Conservation (phyloP, 1,140 invertebrate genomes). For the Diachasmimorpha longicaudata region DNA sequence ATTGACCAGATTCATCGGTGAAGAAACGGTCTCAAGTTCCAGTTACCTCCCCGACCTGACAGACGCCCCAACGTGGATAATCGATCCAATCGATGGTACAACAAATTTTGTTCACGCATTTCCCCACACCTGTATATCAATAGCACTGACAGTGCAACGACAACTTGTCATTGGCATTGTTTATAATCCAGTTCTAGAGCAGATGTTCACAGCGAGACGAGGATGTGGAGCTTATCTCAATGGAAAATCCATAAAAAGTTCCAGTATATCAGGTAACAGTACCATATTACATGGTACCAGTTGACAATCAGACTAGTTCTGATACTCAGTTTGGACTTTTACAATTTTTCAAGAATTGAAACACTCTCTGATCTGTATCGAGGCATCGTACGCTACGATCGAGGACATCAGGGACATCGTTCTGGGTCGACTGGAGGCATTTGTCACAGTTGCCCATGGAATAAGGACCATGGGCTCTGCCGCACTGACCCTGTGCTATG, state of each 20-base stretch:
- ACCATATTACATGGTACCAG: too few species aligned
- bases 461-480: constrained; percentile 78
- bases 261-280: constrained; percentile 42
- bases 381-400: constrained; percentile 52
- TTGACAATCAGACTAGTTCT: background rate
- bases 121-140: constrained; percentile 71
- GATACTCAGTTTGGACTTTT: background rate
- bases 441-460: constrained; percentile 58
- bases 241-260: constrained; percentile 65
- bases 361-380: constrained; percentile 50
- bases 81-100: constrained; percentile 82
- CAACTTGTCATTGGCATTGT: constrained; percentile 74
- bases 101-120: constrained; percentile 77
- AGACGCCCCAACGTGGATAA: constrained; percentile 87
- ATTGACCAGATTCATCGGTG: constrained; percentile 79
- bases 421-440: constrained; percentile 50
- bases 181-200: constrained; percentile 78
- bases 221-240: constrained; percentile 81
- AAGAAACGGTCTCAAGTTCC: constrained; percentile 75
- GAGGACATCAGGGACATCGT: constrained; percentile 46
- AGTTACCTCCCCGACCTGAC: constrained; percentile 70
- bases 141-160: constrained; percentile 72
- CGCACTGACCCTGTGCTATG: constrained; percentile 75
- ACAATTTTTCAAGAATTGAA: constrained; percentile 35
- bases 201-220: constrained; percentile 76